Percentiles rank a stretch among this genome's conserved stretches.
Evolutionary conservation across 2,888 invertebrate species (phyloP).

Genomic region (Dicycla oo): DNA sequence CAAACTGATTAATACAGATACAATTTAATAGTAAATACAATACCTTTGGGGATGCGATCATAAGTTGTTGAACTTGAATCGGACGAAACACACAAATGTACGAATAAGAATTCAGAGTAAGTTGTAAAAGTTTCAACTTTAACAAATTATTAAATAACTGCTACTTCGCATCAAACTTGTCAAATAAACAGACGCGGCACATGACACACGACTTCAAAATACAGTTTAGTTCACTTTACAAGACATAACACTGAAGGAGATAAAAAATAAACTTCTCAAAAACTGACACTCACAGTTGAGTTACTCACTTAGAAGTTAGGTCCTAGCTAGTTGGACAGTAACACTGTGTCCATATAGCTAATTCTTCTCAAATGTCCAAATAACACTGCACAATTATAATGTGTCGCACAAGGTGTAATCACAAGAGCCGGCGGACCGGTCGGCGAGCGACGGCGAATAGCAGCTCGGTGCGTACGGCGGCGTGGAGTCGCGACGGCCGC

Average conservation of each 20-base stretch:
- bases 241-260: conserved; percentile 70
- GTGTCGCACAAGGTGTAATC: conserved; percentile 80
- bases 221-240: conserved; percentile 78
- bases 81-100: conserved; percentile 59
- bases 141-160: conserved; percentile 69
- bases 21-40: conserved; percentile 35
- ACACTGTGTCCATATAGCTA: conserved; percentile 69
- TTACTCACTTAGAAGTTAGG: conserved; percentile 66
- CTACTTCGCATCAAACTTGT: conserved; percentile 68
- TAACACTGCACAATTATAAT: conserved; percentile 84
- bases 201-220: conserved; percentile 75
- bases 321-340: conserved; percentile 49
- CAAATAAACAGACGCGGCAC: conserved; percentile 73
- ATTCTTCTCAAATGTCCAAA: conserved; percentile 72
- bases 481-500: conserved; percentile 81
- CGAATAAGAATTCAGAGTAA: conserved; percentile 59
- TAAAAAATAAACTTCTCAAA: conserved; percentile 73
- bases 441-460: conserved; percentile 62
- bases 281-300: conserved; percentile 83
- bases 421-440: conserved; percentile 79
- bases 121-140: conserved; percentile 75
- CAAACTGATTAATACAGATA: conserved; percentile 14
- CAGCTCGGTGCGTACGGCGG: conserved; percentile 51
- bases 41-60: conserved; percentile 74
- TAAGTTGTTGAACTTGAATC: conserved; percentile 63